A percentile compares a stretch with the other conserved stretches of the same genome.
Conservation (phyloP, 2,113 vertebrate species). For the Lagopus leucura region DNA sequence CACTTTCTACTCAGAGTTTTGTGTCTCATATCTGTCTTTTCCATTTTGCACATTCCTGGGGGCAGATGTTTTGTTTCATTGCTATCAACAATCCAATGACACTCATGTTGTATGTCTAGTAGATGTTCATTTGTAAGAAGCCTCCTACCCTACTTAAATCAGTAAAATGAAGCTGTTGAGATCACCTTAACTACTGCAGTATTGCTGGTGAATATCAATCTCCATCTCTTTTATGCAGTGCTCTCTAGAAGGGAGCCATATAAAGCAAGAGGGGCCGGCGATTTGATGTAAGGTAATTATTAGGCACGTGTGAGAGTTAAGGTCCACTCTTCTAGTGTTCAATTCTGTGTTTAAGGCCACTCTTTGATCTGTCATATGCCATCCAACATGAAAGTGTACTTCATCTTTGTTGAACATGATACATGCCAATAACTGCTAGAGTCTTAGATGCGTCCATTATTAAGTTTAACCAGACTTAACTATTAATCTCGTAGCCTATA, state of each 20-base stretch:
- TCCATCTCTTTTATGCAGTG: not conserved
- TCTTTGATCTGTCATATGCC: not conserved
- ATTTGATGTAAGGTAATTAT: not conserved
- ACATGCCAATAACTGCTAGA: not conserved
- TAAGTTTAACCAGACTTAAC: not conserved
- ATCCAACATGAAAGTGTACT: not conserved
- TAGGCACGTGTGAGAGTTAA: not conserved
- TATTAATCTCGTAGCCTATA: not conserved
- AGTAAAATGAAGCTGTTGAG: not conserved
- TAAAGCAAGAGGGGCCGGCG: not conserved
- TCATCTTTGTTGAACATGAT: not conserved
- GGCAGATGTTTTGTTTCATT: not conserved
- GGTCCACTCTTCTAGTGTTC: not conserved
- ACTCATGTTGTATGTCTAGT: not conserved
- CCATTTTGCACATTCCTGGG: not conserved
- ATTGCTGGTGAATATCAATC: not conserved
- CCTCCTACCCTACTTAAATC: not conserved
- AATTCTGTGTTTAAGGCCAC: not conserved
- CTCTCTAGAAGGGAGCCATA: not conserved
- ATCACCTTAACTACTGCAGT: not conserved
- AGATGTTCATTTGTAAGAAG: not conserved
- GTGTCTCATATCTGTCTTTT: not conserved
- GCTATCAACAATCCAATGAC: not conserved
- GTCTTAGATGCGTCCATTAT: not conserved
- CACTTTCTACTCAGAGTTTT: not conserved